phyloP scores from a whole-genome alignment of 2,888 invertebrate genomes.

The Eremobia ochroleuca region DNA sequence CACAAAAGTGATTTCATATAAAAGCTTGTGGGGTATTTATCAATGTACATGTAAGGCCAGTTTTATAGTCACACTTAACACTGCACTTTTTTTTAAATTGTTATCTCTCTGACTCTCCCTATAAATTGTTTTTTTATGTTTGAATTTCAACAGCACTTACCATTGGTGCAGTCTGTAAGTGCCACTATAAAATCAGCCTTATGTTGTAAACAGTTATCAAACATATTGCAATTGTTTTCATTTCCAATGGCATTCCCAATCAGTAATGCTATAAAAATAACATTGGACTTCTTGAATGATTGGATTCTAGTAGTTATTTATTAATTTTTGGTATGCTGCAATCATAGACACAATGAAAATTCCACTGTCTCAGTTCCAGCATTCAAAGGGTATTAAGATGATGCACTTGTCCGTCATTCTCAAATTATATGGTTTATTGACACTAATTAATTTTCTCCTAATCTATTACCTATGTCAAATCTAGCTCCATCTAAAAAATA shows the following conservation, averaged over 20 bases:
- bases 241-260: constrained; percentile 35
- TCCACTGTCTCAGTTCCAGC: constrained; percentile 5
- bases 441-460: constrained; percentile 35
- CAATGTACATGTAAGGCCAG: neutral
- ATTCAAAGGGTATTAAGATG: constrained; percentile 3
- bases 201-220: constrained; percentile 19
- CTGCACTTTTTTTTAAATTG: neutral
- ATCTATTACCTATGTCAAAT: constrained; percentile 48
- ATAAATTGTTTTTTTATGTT: neutral
- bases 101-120: neutral
- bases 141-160: neutral
- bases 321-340: constrained; percentile 22
- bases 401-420: neutral
- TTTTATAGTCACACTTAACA: constrained; percentile 14
- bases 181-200: constrained; percentile 11
- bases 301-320: constrained; percentile 31
- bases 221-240: constrained; percentile 35
- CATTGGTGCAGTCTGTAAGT: neutral
- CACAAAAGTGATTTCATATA: constrained; percentile 29
- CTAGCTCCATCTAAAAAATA: constrained; percentile 47
- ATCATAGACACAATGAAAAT: constrained; percentile 9
- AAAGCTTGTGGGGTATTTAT: constrained; percentile 23
- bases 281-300: constrained; percentile 33
- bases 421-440: constrained; percentile 8
- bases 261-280: constrained; percentile 47